These are phyloP conservation scores for Lontra canadensis DNA, from an alignment of 2,113 vertebrate genomes.

Conservation along the genomic window DNA sequence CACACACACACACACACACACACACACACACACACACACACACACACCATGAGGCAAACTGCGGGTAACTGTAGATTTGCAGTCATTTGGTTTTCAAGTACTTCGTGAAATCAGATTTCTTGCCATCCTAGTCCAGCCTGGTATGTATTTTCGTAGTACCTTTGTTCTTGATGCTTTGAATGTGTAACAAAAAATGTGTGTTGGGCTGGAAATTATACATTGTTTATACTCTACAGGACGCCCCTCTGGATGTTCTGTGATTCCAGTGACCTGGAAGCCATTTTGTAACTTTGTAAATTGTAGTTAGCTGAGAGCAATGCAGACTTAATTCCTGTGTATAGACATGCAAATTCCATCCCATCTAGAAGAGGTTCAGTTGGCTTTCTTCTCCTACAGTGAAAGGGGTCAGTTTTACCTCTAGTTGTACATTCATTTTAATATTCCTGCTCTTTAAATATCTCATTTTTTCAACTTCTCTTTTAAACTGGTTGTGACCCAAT, in stretches of 20 bases:
- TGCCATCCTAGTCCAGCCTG: neutral
- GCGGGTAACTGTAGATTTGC: neutral
- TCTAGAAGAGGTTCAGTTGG: neutral
- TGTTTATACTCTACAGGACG: neutral
- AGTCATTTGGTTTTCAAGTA: neutral
- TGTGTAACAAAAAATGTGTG: neutral
- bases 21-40: too few species aligned
- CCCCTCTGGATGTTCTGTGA: neutral
- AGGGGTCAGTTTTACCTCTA: neutral
- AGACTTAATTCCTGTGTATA: neutral
- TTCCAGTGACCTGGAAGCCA: neutral
- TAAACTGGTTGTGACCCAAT: neutral
- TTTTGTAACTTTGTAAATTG: neutral
- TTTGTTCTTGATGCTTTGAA: neutral
- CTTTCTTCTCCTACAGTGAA: neutral
- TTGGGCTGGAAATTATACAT: neutral
- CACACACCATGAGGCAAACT: neutral
- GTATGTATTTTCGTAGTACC: neutral
- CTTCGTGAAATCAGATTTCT: neutral
- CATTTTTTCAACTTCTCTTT: neutral
- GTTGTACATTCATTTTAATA: neutral
- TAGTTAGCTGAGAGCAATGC: neutral
- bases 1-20: too few species aligned
- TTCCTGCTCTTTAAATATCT: conserved; percentile 8
- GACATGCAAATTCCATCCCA: neutral